Evolutionary conservation across 1,140 invertebrate species (phyloP), one percentile per base, ranked within the genome.

Genomic region (Diorhabda sublineata): DNA sequence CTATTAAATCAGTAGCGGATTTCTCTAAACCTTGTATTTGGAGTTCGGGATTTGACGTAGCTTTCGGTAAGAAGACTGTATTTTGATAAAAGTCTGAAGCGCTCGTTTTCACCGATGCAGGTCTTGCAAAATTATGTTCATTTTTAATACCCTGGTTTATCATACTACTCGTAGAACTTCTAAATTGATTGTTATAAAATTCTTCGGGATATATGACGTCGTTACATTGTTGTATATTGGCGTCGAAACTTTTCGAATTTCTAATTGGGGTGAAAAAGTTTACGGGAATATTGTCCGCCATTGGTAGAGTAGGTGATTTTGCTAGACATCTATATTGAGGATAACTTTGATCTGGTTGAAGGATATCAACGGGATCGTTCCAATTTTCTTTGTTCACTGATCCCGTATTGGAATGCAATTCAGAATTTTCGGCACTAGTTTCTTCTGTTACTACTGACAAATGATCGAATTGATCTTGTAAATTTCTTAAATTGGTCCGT

Each of bases 361-460:
- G 77, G 63, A 79, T 75, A 72, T 81, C 73, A 61, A 71, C 66
- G 61, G 67, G 44, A 41, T 64, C 67, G 67, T 71, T 75, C 81
- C 81, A 82, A n/a, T 70, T 62, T 26, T 66, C 11, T 56, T 66
- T 64, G 45, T 69, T 61, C n/a, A 71, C 41, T 42, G 73, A 68
- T 42, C 58, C 68, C 47, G 69, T 73, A 11, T 69, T 61, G 6
- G 76, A 78, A 59, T 72, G 78, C 58, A 74, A 75, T 58, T 85
- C 84, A 74, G 85, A 85, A 78, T 87, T 83, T 76, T 84, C 75
- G 64, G 83, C 85, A 67, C 77, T 80, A 9, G 86, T 89, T 74
- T 92, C 90, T 74, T 92, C 90, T 2, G 89, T 87, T 2, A 92
- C 90, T 1, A 91, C 87, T 43, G 88, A 91, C 41, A 92, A 83